Conservation (phyloP, 2,797 vertebrate species). For the Aulostomus chinensis region DNA sequence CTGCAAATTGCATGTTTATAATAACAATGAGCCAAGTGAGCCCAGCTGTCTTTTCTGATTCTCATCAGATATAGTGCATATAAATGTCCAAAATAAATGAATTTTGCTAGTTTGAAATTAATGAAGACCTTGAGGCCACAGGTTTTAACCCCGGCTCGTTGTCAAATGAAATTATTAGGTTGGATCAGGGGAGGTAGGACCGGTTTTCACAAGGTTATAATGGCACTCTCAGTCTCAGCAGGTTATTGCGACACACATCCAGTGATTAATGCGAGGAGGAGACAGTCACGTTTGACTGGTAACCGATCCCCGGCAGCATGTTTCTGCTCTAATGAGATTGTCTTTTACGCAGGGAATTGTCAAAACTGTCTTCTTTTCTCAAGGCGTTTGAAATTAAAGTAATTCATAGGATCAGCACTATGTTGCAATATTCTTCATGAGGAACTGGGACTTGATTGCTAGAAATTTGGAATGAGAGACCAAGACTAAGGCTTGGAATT, state of each 20-base stretch:
- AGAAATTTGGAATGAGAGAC: background rate
- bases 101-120: slow-evolving; percentile 34
- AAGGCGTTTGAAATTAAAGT: slow-evolving; percentile 6
- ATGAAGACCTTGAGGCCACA: slow-evolving; percentile 29
- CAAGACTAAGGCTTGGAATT: no score
- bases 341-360: slow-evolving; percentile 20
- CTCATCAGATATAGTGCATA: slow-evolving; percentile 1
- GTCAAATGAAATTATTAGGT: slow-evolving; percentile 56
- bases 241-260: slow-evolving; percentile 27
- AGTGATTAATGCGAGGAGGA: slow-evolving; percentile 37
- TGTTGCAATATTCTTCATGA: background rate
- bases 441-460: no score
- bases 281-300: slow-evolving; percentile 36
- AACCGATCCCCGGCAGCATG: slow-evolving; percentile 41
- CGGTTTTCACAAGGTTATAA: slow-evolving; percentile 41
- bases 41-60: slow-evolving; percentile 7
- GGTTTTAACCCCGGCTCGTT: slow-evolving; percentile 44
- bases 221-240: slow-evolving; percentile 23
- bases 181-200: slow-evolving; percentile 49
- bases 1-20: background rate
- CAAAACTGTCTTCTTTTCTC: slow-evolving; percentile 7
- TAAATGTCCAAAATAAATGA: slow-evolving; percentile 23
- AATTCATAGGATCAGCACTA: slow-evolving; percentile 2
- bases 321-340: slow-evolving; percentile 39
- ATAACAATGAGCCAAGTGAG: background rate